Conservation (phyloP, 2,888 invertebrate genomes). For the Pilophorus perplexus region DNA sequence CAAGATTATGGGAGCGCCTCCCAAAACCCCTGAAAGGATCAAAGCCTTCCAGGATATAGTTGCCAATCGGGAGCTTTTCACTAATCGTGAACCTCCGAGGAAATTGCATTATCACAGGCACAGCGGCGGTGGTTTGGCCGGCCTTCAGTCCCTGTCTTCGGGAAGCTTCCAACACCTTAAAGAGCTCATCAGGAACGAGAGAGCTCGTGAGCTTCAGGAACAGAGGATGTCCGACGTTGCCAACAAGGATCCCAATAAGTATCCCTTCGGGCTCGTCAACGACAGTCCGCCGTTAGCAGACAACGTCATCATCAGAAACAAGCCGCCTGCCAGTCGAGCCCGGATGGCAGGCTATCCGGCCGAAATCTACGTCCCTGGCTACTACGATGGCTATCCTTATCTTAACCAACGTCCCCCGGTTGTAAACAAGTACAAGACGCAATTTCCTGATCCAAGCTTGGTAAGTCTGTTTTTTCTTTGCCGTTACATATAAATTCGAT, state of each 20-base stretch:
- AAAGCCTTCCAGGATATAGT: constrained; percentile 57
- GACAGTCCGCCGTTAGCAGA: constrained; percentile 34
- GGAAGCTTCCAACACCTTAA: constrained; percentile 70
- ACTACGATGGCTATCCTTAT: constrained; percentile 40
- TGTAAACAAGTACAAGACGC: constrained; percentile 44
- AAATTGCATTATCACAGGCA: constrained; percentile 44
- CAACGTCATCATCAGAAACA: constrained; percentile 32
- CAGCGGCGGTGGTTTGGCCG: constrained; percentile 46
- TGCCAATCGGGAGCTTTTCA: constrained; percentile 9
- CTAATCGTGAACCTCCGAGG: not conserved
- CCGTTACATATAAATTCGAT: too few relatives aligned
- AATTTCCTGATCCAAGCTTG: constrained; percentile 43
- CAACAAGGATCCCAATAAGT: constrained; percentile 52
- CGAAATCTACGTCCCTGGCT: constrained; percentile 41
- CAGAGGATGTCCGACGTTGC: constrained; percentile 72
- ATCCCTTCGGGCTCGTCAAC: constrained; percentile 38
- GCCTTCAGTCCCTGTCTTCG: constrained; percentile 49
- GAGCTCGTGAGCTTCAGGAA: constrained; percentile 71
- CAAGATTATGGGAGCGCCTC: constrained; percentile 54
- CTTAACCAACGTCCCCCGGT: constrained; percentile 30
- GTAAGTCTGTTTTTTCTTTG: constrained; percentile 38
- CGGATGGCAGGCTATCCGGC: constrained; percentile 44
- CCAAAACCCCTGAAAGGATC: constrained; percentile 52
- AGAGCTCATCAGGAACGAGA: constrained; percentile 73
- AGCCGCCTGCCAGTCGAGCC: constrained; percentile 28